Evolutionary conservation across 2,113 vertebrate genomes (phyloP).

Genomic region (Falco punctatus): DNA sequence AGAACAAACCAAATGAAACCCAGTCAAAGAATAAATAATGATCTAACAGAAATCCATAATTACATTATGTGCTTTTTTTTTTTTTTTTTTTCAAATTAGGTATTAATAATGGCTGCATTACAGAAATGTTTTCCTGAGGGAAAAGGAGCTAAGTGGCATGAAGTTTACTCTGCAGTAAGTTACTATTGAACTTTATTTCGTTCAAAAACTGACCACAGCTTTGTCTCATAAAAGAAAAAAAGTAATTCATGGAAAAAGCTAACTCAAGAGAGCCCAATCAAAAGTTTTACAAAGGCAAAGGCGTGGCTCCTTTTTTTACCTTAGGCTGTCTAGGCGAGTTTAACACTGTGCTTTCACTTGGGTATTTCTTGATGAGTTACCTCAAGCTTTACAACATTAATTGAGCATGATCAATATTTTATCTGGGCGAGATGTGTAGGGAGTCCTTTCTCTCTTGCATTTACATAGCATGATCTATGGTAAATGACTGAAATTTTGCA

Average conservation of each 20-base stretch:
- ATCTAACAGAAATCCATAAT: background rate
- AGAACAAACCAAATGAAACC: background rate
- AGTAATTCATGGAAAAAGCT: background rate
- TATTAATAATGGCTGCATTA: background rate
- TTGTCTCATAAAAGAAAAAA: background rate
- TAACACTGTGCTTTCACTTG: background rate
- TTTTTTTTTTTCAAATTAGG: background rate
- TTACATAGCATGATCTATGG: background rate
- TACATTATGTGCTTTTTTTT: background rate
- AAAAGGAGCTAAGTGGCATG: background rate
- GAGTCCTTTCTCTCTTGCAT: background rate
- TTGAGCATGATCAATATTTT: background rate
- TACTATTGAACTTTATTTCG: background rate
- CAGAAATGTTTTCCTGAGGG: background rate
- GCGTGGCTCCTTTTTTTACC: background rate
- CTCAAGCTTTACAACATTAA: background rate
- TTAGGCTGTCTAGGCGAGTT: background rate
- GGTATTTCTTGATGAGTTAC: background rate
- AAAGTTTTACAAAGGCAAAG: background rate
- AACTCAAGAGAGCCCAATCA: background rate
- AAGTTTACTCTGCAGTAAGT: background rate
- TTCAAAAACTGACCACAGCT: background rate
- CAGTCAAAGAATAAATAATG: background rate
- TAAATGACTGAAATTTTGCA: background rate
- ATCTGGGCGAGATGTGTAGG: rapidly evolving